phyloP scores from a whole-genome alignment of 2,113 vertebrate species.

The Crocuta crocuta region DNA sequence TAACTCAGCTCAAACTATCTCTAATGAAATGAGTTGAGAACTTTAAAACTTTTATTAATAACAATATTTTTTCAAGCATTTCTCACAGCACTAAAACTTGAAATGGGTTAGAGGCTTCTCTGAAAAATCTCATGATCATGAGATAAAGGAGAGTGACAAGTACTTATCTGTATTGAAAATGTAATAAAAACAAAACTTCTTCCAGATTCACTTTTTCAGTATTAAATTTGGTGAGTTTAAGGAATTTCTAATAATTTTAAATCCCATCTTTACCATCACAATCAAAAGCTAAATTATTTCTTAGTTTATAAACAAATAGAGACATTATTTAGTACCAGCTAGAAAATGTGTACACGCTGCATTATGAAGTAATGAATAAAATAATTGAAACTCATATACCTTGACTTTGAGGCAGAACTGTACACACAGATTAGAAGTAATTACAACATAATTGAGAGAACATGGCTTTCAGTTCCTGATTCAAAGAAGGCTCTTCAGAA shows the following conservation, averaged over 20 bases:
- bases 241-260: constrained; percentile 41
- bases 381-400: background rate
- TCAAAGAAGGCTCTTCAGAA: background rate
- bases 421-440: background rate
- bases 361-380: constrained; percentile 31
- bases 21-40: background rate
- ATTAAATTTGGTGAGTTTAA: constrained; percentile 49
- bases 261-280: background rate
- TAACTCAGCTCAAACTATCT: background rate
- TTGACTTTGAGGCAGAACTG: constrained; percentile 11
- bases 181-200: constrained; percentile 65
- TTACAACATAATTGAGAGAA: background rate
- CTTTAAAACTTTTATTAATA: constrained; percentile 32
- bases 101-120: background rate
- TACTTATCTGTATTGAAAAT: constrained; percentile 57
- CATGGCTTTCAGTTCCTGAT: background rate
- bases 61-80: background rate
- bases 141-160: constrained; percentile 44
- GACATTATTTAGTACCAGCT: background rate
- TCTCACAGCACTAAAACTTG: background rate
- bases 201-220: background rate
- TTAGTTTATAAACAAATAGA: constrained; percentile 24
- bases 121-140: constrained; percentile 70
- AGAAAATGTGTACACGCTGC: background rate
- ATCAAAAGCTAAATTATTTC: background rate